A percentile compares a stretch with the other conserved stretches of the same genome.
Conservation (phyloP, 2,113 vertebrate genomes). For the Festucalex cinctus region DNA sequence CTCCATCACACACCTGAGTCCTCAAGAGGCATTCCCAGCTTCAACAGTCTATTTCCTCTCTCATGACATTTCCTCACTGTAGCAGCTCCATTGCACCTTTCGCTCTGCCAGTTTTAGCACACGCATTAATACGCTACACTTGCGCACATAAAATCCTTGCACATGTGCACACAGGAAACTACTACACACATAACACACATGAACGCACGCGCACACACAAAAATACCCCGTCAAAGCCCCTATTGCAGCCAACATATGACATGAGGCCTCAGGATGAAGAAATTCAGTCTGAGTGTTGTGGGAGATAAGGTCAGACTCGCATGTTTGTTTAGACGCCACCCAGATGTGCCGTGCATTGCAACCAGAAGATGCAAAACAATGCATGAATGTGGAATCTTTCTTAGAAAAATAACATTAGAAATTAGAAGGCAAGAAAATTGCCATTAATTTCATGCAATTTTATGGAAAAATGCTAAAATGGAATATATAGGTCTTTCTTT, state of each 20-base stretch:
- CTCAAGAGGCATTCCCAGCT: constrained; percentile 16
- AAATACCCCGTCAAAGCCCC: constrained; percentile 27
- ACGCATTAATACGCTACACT: background rate
- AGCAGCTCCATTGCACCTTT: constrained; percentile 29
- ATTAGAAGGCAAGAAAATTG: too few species aligned
- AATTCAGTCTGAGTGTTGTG: constrained; percentile 23
- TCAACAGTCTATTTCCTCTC: constrained; percentile 35
- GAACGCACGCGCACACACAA: background rate
- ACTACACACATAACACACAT: background rate
- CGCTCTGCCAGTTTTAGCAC: constrained; percentile 34
- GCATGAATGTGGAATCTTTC: background rate
- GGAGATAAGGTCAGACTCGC: constrained; percentile 27
- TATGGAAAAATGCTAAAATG: too few species aligned
- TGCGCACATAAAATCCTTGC: background rate
- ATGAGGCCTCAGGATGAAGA: constrained; percentile 40
- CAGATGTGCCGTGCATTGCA: constrained; percentile 26
- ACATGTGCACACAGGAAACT: background rate
- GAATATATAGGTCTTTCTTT: too few species aligned
- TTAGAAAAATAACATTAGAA: background rate
- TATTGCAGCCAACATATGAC: constrained; percentile 37
- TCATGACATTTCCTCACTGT: constrained; percentile 40
- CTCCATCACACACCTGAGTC: constrained; percentile 20
- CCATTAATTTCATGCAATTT: too few species aligned
- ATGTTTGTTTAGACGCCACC: constrained; percentile 54
- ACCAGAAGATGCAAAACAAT: background rate